phyloP scores from a whole-genome alignment of 2,888 invertebrate genomes.

The Tetrapedia diversipes region DNA sequence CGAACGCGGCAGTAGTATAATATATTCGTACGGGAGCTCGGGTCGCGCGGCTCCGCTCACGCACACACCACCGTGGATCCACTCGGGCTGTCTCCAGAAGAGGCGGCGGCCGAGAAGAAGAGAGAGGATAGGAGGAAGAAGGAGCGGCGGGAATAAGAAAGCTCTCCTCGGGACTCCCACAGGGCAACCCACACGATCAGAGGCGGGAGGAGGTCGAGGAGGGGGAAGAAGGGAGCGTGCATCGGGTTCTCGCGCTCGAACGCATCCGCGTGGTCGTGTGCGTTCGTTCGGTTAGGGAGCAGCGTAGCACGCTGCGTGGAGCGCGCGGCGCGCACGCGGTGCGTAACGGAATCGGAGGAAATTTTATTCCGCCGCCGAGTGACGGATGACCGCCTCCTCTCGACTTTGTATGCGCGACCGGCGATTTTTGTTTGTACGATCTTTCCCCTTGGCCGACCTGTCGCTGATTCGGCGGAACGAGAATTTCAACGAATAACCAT shows the following conservation, averaged over 20 bases:
- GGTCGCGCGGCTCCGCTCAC: slow-evolving; percentile 19
- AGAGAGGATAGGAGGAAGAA: slow-evolving; percentile 23
- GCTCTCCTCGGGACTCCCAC: slow-evolving; percentile 64
- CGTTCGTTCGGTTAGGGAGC: slow-evolving; percentile 3
- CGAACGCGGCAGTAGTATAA: slow-evolving; percentile 57
- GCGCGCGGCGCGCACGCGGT: slow-evolving; percentile 35
- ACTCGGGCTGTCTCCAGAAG: slow-evolving; percentile 24
- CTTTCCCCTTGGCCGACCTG: not conserved
- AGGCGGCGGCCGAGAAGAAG: slow-evolving; percentile 2
- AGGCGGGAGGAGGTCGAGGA: too few species aligned
- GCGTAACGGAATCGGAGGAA: slow-evolving; percentile 50
- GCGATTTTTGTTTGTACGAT: slow-evolving; percentile 5
- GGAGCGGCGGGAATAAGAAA: slow-evolving; percentile 62
- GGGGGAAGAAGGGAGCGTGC: slow-evolving; percentile 18
- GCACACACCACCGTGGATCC: slow-evolving; percentile 25
- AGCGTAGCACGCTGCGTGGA: not conserved
- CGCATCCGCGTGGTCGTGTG: slow-evolving; percentile 21
- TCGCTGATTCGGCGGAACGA: slow-evolving; percentile 8
- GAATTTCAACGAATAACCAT: slow-evolving; percentile 5
- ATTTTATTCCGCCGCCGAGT: slow-evolving; percentile 35
- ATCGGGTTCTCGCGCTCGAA: slow-evolving; percentile 26
- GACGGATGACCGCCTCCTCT: slow-evolving; percentile 9
- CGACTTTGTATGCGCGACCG: slow-evolving; percentile 15
- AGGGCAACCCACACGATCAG: slow-evolving; percentile 68
- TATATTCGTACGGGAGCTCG: slow-evolving; percentile 56